Evolutionary conservation across 2,888 invertebrate genomes (phyloP), one percentile per base, ranked within the genome.

Genomic region (Drosophila sordidula): DNA sequence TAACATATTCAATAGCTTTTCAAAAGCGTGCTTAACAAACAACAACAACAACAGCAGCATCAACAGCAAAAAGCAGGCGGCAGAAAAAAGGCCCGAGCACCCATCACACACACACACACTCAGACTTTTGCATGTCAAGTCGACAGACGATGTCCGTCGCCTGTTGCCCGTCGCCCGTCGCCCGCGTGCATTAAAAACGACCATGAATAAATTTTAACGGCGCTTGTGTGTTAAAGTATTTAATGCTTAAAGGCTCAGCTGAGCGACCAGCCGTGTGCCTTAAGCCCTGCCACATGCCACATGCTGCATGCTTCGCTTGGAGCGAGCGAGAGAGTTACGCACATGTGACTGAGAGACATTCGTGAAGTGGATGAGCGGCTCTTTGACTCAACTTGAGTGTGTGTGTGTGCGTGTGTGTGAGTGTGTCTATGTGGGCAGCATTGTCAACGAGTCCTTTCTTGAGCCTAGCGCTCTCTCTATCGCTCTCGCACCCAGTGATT

Each of bases 141-240:
- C 81, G 70, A 59, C 52, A 61, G 72, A 36, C 56, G 56, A n/a
- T 76, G 72, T 58, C 70, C 66, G 32, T 42, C 25, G 22, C 44
- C 74, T 69, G 58, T 65, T 29, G 58, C 75, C 75, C 65, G 70
- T n/a, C 25, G 22, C 44, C 74, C 71, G 58, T 65, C 32, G 58
- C 75, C 75, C 65, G 70, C 59, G 38, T 70, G 85, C 70, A 80
- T 87, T 83, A 87, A 83, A 84, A 83, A 81, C 87, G 85, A 55
- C 85, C 87, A 83, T 83, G 83, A 87, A 83, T 83, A 83, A 83
- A 83, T 83, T 83, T 83, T 78, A 87, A 84, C 81, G 74, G 74
- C 87, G 84, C 83, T 76, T 83, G 87, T 84, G 83, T 87, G 87
- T 87, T 85, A 85, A 85, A 87, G 88, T 82, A 85, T 85, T 85